Percentiles rank a stretch among this genome's conserved stretches.
Evolutionary conservation across 2,113 vertebrate genomes (phyloP).

Genomic region (Mesitornis unicolor): DNA sequence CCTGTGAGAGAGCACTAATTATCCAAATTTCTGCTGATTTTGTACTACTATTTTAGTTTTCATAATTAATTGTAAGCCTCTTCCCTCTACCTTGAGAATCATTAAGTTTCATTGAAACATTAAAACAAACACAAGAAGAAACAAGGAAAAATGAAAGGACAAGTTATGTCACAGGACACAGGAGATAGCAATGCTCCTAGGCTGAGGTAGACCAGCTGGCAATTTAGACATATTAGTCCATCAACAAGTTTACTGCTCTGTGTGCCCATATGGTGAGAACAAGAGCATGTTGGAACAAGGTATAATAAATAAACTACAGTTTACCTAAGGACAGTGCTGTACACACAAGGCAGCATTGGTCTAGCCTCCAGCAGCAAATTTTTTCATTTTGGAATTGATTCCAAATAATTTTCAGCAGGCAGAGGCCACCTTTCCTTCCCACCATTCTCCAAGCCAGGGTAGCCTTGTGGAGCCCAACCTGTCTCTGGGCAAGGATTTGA

Average conservation of each 20-base stretch:
- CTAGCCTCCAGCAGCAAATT: not conserved
- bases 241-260: not conserved
- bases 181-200: not conserved
- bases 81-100: not conserved
- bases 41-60: not conserved
- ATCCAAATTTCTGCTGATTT: not conserved
- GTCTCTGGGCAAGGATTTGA: not conserved
- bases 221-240: not conserved
- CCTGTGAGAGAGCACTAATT: rapidly evolving
- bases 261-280: not conserved
- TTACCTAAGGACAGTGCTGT: not conserved
- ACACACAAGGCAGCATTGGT: not conserved
- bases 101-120: not conserved
- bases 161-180: not conserved
- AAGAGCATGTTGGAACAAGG: rapidly evolving
- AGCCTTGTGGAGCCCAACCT: not conserved
- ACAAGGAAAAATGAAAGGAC: not conserved
- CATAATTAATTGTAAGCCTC: not conserved
- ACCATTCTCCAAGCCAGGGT: not conserved
- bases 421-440: not conserved
- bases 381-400: too few species aligned
- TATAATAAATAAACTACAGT: not conserved
- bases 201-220: not conserved
- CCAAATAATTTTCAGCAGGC: too few species aligned
- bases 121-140: not conserved